Conservation (phyloP, 2,888 invertebrate species). For the Brachyopa scutellaris region DNA sequence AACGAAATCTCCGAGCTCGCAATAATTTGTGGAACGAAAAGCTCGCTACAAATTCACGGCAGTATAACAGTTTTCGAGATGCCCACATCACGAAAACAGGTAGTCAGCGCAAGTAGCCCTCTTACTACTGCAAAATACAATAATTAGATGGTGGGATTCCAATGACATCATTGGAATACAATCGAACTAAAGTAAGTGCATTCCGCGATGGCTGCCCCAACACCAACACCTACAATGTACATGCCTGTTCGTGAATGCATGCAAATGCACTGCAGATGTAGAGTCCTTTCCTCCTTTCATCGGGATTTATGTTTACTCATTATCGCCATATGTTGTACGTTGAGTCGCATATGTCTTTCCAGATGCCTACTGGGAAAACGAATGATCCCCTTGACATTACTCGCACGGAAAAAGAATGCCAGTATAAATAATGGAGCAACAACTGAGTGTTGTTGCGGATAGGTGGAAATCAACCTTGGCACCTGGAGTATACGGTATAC, state of each 20-base stretch:
- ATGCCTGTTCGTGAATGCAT: neutral
- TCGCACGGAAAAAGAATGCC: constrained; percentile 28
- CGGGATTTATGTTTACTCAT: constrained; percentile 42
- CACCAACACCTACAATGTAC: too few relatives aligned
- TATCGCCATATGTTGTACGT: constrained; percentile 25
- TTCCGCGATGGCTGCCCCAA: constrained; percentile 29
- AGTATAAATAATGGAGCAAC: constrained; percentile 61
- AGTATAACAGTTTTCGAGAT: constrained; percentile 53
- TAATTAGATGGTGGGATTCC: constrained; percentile 37
- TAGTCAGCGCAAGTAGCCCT: constrained; percentile 4
- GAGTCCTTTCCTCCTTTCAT: neutral
- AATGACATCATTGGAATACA: constrained; percentile 57
- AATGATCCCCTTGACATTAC: constrained; percentile 63
- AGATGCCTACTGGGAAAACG: constrained; percentile 24
- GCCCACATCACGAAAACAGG: neutral
- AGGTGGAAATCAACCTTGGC: constrained; percentile 63
- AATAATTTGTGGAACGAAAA: constrained; percentile 55
- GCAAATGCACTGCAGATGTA: neutral
- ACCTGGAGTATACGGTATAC: constrained; percentile 16
- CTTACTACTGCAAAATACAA: constrained; percentile 41
- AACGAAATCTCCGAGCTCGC: neutral
- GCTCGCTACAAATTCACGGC: neutral
- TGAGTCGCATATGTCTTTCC: constrained; percentile 1
- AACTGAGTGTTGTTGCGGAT: constrained; percentile 37
- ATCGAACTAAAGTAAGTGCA: constrained; percentile 48